Percentiles rank a stretch among this genome's conserved stretches.
Conservation (phyloP, 2,113 vertebrate genomes). For the Aramus guarauna region DNA sequence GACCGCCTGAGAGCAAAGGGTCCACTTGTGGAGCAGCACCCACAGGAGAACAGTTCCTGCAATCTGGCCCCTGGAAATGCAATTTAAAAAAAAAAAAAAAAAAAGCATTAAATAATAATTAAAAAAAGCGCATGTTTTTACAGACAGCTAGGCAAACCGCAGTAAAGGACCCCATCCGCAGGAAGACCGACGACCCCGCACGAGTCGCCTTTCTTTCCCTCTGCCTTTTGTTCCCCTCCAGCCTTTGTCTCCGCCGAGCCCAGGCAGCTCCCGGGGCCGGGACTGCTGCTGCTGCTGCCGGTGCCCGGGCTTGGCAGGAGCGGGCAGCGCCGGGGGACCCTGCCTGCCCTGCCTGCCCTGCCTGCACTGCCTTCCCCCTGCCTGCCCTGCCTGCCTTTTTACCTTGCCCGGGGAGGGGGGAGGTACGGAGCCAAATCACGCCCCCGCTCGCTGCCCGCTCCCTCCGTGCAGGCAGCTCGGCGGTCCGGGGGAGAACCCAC, state of each 20-base stretch:
- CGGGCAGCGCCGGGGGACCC: neutral
- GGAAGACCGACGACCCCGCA: neutral
- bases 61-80: accelerated
- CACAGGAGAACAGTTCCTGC: neutral
- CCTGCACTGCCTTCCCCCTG: no score
- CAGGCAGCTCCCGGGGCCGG: neutral
- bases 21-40: neutral
- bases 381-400: neutral
- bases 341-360: neutral
- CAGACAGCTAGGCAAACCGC: neutral
- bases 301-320: neutral
- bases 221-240: neutral
- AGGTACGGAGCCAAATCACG: neutral
- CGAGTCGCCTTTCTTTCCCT: neutral
- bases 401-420: neutral
- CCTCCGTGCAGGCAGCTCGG: accelerated
- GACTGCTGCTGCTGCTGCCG: neutral
- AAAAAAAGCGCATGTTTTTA: no score
- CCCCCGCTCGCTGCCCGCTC: neutral
- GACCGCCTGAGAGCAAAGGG: accelerated
- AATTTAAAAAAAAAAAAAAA: no score
- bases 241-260: neutral
- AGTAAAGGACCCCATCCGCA: neutral
- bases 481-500: neutral
- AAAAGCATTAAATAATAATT: no score